phyloP scores from a whole-genome alignment of 2,888 invertebrate genomes.

The Cistogaster globosa region DNA sequence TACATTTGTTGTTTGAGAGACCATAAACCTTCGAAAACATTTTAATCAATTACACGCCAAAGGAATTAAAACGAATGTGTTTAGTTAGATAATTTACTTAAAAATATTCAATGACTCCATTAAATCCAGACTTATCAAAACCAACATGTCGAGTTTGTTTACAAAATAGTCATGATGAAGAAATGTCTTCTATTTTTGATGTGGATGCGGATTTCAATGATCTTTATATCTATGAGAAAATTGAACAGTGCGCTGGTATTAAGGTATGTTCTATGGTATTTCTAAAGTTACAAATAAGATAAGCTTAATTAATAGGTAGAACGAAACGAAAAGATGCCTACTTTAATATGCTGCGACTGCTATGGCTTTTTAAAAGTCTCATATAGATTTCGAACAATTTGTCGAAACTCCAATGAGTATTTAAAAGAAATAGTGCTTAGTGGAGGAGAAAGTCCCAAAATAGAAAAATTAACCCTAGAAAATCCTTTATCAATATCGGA shows the following conservation, averaged over 20 bases:
- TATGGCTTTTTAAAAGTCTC: slow-evolving; percentile 78
- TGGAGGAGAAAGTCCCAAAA: background rate
- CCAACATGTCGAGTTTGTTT: slow-evolving; percentile 78
- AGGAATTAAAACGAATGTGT: background rate
- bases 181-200: slow-evolving; percentile 78
- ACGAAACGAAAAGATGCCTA: slow-evolving; percentile 77
- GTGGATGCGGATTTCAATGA: slow-evolving; percentile 19
- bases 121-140: slow-evolving; percentile 41
- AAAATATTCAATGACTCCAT: slow-evolving; percentile 20
- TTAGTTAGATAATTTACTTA: background rate
- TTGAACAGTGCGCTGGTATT: slow-evolving; percentile 79
- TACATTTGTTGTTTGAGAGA: background rate
- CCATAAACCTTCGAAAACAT: background rate
- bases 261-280: slow-evolving; percentile 73
- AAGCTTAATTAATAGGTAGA: slow-evolving; percentile 74
- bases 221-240: slow-evolving; percentile 73
- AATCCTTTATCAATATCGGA: slow-evolving; percentile 41
- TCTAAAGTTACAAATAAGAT: background rate
- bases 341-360: slow-evolving; percentile 77
- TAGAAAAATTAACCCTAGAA: slow-evolving; percentile 19
- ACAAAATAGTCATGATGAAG: slow-evolving; percentile 74
- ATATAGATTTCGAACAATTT: slow-evolving; percentile 81
- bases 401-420: slow-evolving; percentile 80
- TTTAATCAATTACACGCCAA: background rate
- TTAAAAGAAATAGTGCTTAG: slow-evolving; percentile 76